Conservation (phyloP, 2,797 vertebrate species). For the Lepidocolaptes lacrymiger region DNA sequence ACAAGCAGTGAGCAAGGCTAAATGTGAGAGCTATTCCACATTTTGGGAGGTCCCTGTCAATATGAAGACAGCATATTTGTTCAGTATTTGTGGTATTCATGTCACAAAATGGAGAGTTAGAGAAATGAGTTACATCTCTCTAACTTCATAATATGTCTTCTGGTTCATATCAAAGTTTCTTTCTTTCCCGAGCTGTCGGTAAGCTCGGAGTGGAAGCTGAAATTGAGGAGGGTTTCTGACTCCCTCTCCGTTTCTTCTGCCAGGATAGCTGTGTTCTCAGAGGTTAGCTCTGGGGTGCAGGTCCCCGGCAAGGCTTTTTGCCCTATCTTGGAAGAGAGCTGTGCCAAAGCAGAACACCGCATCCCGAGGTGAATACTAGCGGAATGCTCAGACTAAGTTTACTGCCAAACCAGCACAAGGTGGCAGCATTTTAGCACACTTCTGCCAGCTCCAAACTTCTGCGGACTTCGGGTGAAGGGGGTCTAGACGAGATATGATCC, state of each 20-base stretch:
- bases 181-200: not conserved
- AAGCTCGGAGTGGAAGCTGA: not conserved
- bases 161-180: not conserved
- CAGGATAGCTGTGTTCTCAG: fast-evolving
- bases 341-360: fast-evolving
- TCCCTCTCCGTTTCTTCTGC: fast-evolving
- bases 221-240: not conserved
- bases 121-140: not conserved
- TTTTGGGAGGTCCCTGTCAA: not conserved
- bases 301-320: fast-evolving
- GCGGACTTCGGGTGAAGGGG: fast-evolving
- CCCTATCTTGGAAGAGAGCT: fast-evolving
- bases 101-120: not conserved
- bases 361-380: fast-evolving
- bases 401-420: slow-evolving; percentile 38
- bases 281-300: fast-evolving
- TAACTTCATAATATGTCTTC: not conserved
- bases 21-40: not conserved
- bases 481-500: fast-evolving
- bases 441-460: not conserved
- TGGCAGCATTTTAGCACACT: slow-evolving; percentile 65
- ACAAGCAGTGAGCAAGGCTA: not conserved
- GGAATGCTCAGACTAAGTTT: fast-evolving
- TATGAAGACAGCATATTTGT: not conserved
- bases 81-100: not conserved